Conservation (phyloP, 2,888 invertebrate species). For the Sceliomorpha sp. region DNA sequence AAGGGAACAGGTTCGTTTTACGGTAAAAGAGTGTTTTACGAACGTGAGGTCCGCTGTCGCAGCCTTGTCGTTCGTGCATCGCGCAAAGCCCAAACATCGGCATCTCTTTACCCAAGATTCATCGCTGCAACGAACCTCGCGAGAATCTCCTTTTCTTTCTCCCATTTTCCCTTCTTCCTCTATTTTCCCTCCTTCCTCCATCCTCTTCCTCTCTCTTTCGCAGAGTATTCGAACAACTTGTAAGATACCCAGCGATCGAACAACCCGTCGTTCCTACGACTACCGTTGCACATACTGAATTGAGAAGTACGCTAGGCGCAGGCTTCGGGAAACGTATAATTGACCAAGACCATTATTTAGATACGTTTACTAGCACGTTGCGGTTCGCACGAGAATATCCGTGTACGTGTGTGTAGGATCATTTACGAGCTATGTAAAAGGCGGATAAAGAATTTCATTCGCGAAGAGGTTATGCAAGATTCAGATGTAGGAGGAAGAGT, state of each 20-base stretch:
- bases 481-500: too few relatives aligned
- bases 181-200: too few relatives aligned
- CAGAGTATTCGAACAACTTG: background rate
- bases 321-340: too few relatives aligned
- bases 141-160: background rate
- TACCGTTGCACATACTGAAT: background rate
- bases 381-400: background rate
- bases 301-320: background rate
- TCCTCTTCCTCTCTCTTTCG: too few relatives aligned
- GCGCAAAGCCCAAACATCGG: background rate
- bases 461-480: too few relatives aligned
- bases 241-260: background rate
- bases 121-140: background rate
- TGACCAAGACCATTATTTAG: background rate
- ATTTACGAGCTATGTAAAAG: too few relatives aligned
- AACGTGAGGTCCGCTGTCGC: background rate
- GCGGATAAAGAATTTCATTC: too few relatives aligned
- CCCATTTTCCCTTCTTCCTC: too few relatives aligned
- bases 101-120: background rate
- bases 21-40: slow-evolving; percentile 6
- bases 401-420: too few relatives aligned
- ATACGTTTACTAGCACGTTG: background rate
- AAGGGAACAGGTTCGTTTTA: slow-evolving; percentile 11
- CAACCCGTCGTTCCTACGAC: background rate
- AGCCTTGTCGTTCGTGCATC: background rate